Conservation (phyloP, 2,113 vertebrate species). For the Epinephelus moara region DNA sequence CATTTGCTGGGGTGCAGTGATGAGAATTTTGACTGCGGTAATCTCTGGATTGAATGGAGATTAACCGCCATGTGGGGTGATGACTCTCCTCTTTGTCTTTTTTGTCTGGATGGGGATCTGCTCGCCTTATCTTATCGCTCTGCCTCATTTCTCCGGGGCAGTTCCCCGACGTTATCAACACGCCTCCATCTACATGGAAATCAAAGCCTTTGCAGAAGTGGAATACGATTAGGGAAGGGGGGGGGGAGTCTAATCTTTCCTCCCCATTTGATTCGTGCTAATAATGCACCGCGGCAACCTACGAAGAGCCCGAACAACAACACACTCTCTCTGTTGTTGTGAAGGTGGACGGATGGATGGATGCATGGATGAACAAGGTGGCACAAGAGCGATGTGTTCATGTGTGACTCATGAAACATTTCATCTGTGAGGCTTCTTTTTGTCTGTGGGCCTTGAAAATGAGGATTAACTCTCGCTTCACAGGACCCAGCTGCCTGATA, state of each 20-base stretch:
- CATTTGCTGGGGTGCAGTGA: conserved; percentile 38
- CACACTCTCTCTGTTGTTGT: conserved; percentile 18
- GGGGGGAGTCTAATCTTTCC: conserved; percentile 39
- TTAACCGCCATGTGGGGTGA: conserved; percentile 74
- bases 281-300: conserved; percentile 45
- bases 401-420: conserved; percentile 56
- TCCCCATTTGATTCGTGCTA: conserved; percentile 49
- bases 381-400: conserved; percentile 17
- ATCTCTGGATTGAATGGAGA: conserved; percentile 76
- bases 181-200: conserved; percentile 75
- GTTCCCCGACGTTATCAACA: conserved; percentile 62
- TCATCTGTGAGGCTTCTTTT: conserved; percentile 64
- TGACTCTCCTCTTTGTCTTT: conserved; percentile 72
- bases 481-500: conserved; percentile 78
- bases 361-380: conserved; percentile 45
- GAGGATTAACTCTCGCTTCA: conserved; percentile 76
- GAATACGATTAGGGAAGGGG: conserved; percentile 66
- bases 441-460: conserved; percentile 71
- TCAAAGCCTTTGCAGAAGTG: conserved; percentile 77
- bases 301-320: conserved; percentile 3
- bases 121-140: conserved; percentile 72
- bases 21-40: conserved; percentile 69
- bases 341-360: conserved; percentile 26
- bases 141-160: conserved; percentile 73
- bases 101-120: conserved; percentile 69